A percentile compares a stretch with the other conserved stretches of the same genome.
phyloP scores from a whole-genome alignment of 2,888 invertebrate genomes.

The Amblyjoppa proteus region DNA sequence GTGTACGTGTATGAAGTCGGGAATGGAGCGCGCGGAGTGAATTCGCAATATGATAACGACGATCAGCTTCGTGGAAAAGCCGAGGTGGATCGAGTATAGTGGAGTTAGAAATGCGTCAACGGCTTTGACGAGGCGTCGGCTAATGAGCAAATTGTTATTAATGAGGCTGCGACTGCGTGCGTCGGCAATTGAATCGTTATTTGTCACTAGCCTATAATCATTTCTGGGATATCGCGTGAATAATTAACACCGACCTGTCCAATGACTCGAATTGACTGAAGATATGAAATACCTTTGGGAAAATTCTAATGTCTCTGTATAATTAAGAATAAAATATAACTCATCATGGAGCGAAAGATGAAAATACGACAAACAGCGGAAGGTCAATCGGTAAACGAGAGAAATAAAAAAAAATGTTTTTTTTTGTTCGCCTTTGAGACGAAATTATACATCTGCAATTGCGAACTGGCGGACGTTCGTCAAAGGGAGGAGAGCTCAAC shows the following conservation, averaged over 20 bases:
- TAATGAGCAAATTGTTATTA: slow-evolving; percentile 3
- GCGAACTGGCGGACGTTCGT: not conserved
- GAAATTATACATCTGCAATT: not conserved
- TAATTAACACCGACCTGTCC: not conserved
- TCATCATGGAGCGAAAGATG: too few relatives aligned
- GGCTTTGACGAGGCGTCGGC: not conserved
- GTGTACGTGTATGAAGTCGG: slow-evolving; percentile 9
- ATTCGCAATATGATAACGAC: slow-evolving; percentile 17
- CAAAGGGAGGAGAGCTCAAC: not conserved
- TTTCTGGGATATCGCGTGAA: not conserved
- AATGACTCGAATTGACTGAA: not conserved
- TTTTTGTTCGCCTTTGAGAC: not conserved
- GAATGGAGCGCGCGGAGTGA: slow-evolving; percentile 6
- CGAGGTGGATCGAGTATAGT: not conserved
- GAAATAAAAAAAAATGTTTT: not conserved
- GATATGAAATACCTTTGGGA: too few relatives aligned
- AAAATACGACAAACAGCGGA: too few relatives aligned
- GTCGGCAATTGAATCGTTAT: not conserved
- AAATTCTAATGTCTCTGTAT: too few relatives aligned
- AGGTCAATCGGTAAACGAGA: too few relatives aligned
- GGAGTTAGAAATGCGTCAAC: slow-evolving; percentile 17
- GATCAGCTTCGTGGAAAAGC: slow-evolving; percentile 7
- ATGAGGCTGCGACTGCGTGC: not conserved
- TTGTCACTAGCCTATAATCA: not conserved
- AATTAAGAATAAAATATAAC: too few relatives aligned